These are phyloP conservation scores for Ellobium chinense DNA, from an alignment of 2,888 invertebrate species.

Conservation along the genomic window DNA sequence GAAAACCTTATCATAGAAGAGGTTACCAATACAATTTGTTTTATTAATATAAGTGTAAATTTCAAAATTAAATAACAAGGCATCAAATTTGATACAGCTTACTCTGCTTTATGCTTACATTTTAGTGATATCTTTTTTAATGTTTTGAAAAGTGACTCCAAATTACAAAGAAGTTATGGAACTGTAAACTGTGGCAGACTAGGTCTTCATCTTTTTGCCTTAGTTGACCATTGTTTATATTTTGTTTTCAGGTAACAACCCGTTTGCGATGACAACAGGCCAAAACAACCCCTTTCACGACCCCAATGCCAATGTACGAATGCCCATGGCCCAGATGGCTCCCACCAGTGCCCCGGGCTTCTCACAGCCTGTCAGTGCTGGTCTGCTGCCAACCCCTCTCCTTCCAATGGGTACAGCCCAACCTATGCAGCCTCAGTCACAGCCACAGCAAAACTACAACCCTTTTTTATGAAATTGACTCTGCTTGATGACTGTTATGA, in stretches of 20 bases:
- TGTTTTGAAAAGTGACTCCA: too few relatives aligned
- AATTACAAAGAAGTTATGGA: too few relatives aligned
- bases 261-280: slow-evolving; percentile 63
- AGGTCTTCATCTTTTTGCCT: too few relatives aligned
- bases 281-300: slow-evolving; percentile 74
- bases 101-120: too few relatives aligned
- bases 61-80: too few relatives aligned
- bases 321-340: slow-evolving; percentile 74
- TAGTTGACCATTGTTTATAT: neutral
- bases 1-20: too few relatives aligned
- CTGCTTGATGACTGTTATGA: too few relatives aligned
- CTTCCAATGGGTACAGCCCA: slow-evolving; percentile 59
- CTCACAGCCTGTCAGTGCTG: slow-evolving; percentile 60
- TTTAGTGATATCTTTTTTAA: too few relatives aligned
- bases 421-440: slow-evolving; percentile 59
- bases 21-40: too few relatives aligned
- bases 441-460: slow-evolving; percentile 60
- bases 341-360: slow-evolving; percentile 65
- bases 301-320: slow-evolving; percentile 61
- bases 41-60: too few relatives aligned
- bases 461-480: slow-evolving; percentile 73
- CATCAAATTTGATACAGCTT: too few relatives aligned
- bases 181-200: too few relatives aligned
- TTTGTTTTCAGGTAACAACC: slow-evolving; percentile 66
- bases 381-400: slow-evolving; percentile 69